A percentile compares a stretch with the other conserved stretches of the same genome.
These are phyloP conservation scores for Pholis gunnellus DNA, from an alignment of 2,113 vertebrate genomes.

Conservation along the genomic window DNA sequence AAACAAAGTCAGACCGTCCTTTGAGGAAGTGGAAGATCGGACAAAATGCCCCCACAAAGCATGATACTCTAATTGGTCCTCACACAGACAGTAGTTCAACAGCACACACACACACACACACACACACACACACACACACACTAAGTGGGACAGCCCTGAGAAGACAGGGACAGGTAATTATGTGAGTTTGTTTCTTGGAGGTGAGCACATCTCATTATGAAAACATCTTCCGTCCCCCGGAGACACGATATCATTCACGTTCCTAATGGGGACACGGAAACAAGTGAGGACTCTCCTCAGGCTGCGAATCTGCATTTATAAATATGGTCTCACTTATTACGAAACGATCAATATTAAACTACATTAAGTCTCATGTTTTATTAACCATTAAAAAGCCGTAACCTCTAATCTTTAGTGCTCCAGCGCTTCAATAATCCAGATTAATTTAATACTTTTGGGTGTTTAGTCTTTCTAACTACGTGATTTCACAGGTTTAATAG, in stretches of 20 bases:
- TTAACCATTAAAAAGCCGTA: no score
- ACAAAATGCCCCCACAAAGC: neutral
- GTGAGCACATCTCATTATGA: conserved; percentile 24
- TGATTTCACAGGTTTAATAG: no score
- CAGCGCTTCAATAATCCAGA: no score
- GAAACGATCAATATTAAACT: no score
- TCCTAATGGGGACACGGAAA: conserved; percentile 7
- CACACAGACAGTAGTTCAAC: neutral
- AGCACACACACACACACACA: conserved; percentile 11
- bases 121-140: conserved; percentile 11
- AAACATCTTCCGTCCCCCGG: conserved; percentile 17
- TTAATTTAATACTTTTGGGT: no score
- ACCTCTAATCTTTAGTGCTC: no score
- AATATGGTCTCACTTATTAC: no score
- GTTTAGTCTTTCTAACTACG: no score
- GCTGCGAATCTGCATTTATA: neutral
- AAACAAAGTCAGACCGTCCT: no score
- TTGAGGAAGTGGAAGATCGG: neutral
- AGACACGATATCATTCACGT: neutral
- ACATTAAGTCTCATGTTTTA: no score
- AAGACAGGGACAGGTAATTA: conserved; percentile 30
- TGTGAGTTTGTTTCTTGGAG: conserved; percentile 30
- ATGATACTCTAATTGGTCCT: neutral
- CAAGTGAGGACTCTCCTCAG: conserved; percentile 1
- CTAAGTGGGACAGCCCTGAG: neutral